phyloP scores from a whole-genome alignment of 1,140 invertebrate genomes.

The Holcopasites calliopsidis region DNA sequence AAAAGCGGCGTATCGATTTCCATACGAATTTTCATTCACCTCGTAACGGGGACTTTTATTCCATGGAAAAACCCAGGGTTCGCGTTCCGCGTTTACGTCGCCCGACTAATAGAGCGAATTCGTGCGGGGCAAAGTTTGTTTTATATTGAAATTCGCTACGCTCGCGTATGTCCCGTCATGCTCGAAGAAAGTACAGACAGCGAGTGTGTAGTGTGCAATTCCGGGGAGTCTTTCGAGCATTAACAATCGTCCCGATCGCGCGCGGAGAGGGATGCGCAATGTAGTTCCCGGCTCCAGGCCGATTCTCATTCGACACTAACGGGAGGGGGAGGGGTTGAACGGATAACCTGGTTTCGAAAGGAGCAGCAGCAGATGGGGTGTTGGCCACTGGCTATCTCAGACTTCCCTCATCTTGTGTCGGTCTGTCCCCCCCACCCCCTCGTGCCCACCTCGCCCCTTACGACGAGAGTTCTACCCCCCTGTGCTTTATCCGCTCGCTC shows the following conservation, averaged over 20 bases:
- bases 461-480: constrained; percentile 47
- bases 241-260: constrained; percentile 37
- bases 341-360: constrained; percentile 66
- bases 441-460: constrained; percentile 55
- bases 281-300: constrained; percentile 44
- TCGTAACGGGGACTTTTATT: constrained; percentile 41
- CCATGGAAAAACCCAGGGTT: not conserved
- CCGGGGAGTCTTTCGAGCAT: constrained; percentile 43
- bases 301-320: constrained; percentile 57
- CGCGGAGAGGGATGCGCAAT: constrained; percentile 50
- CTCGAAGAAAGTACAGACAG: too few species aligned
- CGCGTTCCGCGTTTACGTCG: constrained; percentile 6
- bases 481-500: constrained; percentile 70
- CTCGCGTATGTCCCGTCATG: too few species aligned
- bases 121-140: not conserved
- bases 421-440: constrained; percentile 60
- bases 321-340: constrained; percentile 56
- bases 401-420: constrained; percentile 70
- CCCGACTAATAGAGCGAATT: constrained; percentile 25
- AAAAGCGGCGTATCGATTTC: constrained; percentile 44
- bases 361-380: constrained; percentile 72
- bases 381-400: constrained; percentile 74
- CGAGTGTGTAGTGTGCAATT: too few species aligned
- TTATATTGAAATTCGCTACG: constrained; percentile 17
- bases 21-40: constrained; percentile 43